phyloP scores from a whole-genome alignment of 2,113 vertebrate genomes.

The Coturnix japonica region DNA sequence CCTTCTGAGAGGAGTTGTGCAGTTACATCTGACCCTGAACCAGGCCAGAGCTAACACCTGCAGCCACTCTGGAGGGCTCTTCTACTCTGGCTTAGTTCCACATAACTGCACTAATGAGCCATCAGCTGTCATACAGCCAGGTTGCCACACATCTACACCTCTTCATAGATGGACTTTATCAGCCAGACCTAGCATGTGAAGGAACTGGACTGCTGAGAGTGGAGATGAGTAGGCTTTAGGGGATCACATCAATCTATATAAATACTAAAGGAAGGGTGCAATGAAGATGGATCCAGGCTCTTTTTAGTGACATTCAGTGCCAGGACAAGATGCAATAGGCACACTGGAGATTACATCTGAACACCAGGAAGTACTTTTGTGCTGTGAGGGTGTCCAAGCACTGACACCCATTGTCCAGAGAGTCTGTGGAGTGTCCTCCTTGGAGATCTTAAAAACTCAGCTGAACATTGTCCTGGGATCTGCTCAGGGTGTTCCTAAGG shows the following conservation, averaged over 20 bases:
- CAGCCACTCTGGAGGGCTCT: neutral
- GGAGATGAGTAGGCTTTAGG: neutral
- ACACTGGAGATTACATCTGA: neutral
- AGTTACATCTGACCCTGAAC: fast-evolving
- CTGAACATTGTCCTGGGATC: neutral
- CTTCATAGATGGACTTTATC: neutral
- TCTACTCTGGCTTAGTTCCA: neutral
- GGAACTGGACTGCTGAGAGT: neutral
- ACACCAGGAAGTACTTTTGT: neutral
- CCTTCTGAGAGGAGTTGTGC: neutral
- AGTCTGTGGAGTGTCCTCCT: neutral
- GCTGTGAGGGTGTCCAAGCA: neutral
- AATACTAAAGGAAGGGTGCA: neutral
- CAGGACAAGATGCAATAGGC: neutral
- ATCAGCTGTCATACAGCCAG: fast-evolving
- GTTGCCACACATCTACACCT: neutral
- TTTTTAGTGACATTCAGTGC: neutral
- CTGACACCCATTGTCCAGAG: neutral
- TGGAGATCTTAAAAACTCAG: neutral
- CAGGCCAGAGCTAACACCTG: fast-evolving
- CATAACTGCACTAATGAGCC: neutral
- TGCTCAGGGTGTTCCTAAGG: neutral
- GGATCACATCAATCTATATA: neutral
- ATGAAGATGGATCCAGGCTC: neutral
- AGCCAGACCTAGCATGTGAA: neutral